Evolutionary conservation across 2,888 invertebrate species (phyloP), one percentile per base, ranked within the genome.

Genomic region (Ophion ventricosus): DNA sequence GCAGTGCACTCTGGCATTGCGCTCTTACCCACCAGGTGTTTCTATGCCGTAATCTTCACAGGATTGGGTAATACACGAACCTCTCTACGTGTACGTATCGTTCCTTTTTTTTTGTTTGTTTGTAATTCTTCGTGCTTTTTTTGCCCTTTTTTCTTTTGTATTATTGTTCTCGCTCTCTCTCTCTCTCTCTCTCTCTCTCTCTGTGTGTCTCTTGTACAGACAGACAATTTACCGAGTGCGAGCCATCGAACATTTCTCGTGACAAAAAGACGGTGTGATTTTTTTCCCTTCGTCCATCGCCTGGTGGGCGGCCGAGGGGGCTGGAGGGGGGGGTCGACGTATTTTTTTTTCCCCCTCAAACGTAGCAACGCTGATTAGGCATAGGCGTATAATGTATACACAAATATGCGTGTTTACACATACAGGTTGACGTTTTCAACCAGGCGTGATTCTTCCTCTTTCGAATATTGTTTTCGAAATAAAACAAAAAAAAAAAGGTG

Each of bases 1-100:
- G 93, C 93, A 93, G 90, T 93, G 93, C 91, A 93, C 93, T 93
- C 93, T 93, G 92, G 93, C 92, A 92, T 92, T 92, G 92, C 92
- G 92, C 91, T 92, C 91, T 90, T 87, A 85, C 88, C 88, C 91
- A 91, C 92, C 92, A 93, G 93, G 92, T 93, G 92, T 93, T 92
- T 93, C 91, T 91, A 90, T 93, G 92, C 91, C 91, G 92, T 93
- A 92, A 92, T 93, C 90, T 92, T 92, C 92, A 89, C 91, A 91
- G 90, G 90, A 92, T 93, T 93, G 92, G 90, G 91, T 92, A 93
- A 92, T 91, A 90, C 87, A 83, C 88, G 88, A 80, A 79, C 80
- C 82, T 82, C 82, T 85, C 85, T 70, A 77, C 79, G 82, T 83
- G 79, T 85, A 82, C 90, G 88, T 90, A 88, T 87, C 88, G 29